These are phyloP conservation scores for Hanleya hanleyi DNA, from an alignment of 2,888 invertebrate species.

Conservation along the genomic window DNA sequence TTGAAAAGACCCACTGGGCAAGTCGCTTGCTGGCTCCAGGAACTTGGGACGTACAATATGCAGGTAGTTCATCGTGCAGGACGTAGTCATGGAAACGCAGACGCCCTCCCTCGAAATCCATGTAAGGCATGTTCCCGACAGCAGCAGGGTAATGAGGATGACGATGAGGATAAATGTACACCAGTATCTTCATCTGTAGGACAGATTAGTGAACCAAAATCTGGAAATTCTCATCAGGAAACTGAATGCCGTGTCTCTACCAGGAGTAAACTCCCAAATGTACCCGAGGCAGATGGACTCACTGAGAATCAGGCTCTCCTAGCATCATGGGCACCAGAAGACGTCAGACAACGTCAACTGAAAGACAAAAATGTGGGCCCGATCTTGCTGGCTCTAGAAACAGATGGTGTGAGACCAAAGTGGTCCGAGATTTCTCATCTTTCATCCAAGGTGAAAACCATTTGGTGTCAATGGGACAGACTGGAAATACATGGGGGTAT, in stretches of 20 bases:
- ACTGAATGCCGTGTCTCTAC: neutral
- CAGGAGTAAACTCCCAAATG: neutral
- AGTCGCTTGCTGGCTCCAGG: neutral
- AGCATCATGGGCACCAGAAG: neutral
- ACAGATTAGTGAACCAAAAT: no score
- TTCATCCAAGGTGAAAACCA: neutral
- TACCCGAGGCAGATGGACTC: neutral
- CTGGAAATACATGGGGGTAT: neutral
- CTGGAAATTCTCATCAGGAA: neutral
- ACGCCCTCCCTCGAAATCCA: neutral
- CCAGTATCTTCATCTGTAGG: no score
- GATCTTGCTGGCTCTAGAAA: neutral
- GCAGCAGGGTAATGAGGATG: neutral
- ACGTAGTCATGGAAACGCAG: neutral
- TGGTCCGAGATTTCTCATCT: neutral
- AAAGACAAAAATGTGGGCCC: neutral
- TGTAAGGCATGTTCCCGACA: neutral
- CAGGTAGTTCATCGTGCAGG: neutral
- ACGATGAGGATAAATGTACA: no score
- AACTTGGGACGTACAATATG: neutral
- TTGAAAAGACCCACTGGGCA: neutral
- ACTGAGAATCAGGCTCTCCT: neutral
- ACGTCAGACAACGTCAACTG: neutral
- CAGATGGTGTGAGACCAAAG: neutral
- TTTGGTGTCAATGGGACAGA: neutral